Evolutionary conservation across 2,888 invertebrate species (phyloP), one percentile per base, ranked within the genome.

Genomic region (Cephonodes hylas): DNA sequence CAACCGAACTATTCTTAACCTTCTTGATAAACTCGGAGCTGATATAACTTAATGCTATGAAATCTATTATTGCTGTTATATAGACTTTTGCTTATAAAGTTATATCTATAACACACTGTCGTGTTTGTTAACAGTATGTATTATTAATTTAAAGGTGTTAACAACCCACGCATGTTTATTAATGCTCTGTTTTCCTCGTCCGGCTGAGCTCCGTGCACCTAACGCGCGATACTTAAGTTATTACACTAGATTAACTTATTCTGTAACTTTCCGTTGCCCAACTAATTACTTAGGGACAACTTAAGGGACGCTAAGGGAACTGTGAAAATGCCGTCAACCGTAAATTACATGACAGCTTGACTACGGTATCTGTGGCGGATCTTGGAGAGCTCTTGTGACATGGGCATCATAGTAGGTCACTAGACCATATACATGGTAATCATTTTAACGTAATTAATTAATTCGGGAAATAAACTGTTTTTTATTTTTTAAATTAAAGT

Each of bases 211-310:
- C 48, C 27, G 3, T 53, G 48, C 18, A 53, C 25, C 15, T n/a
- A 27, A 31, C 31, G 18, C 31, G 18, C 18, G 18, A 31, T 53
- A 53, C 53, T 53, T 53, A 31, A 53, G 53, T 53, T 53, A 31
- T 68, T 58, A 63, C 65, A 65, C 64, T 62, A 38, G 46, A 65
- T 64, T 65, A 70, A 64, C 66, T 65, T 66, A 66, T 73, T 63
- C 63, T 61, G 57, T 68, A 68, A 69, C 67, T 71, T 70, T 61
- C 65, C 63, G 68, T 67, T 64, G 67, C 68, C 57, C 59, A 63
- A 70, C 65, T 73, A 74, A 73, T 73, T 73, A 73, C 72, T 73
- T 63, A 63, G 60, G 67, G 66, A 71, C 67, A 73, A 69, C 67
- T 74, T 69, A 63, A 53, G 63, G 60, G 64, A 66, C 64, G 64